These are phyloP conservation scores for Lethenteron camtschaticum DNA, from an alignment of 2,113 vertebrate species.

Conservation along the genomic window DNA sequence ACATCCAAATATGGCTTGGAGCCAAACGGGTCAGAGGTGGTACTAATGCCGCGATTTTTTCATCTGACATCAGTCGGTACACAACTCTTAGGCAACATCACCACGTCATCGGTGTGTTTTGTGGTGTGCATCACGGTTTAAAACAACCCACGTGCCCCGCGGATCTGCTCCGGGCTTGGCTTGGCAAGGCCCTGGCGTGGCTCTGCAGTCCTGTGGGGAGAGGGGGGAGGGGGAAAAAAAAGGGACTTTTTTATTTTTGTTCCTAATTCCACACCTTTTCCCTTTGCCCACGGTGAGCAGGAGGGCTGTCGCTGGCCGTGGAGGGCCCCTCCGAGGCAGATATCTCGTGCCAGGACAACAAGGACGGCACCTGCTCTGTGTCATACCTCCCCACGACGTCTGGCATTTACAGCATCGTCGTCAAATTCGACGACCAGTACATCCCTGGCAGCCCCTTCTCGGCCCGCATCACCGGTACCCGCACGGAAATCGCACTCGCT, in stretches of 20 bases:
- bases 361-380: conserved; percentile 62
- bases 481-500: too few species aligned
- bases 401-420: conserved; percentile 65
- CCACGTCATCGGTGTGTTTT: too few species aligned
- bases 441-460: conserved; percentile 67
- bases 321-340: conserved; percentile 76
- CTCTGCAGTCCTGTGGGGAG: not conserved
- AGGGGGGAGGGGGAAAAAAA: too few species aligned
- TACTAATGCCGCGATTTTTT: too few species aligned
- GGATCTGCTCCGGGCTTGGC: not conserved
- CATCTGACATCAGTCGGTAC: too few species aligned
- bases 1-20: too few species aligned
- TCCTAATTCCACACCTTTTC: too few species aligned
- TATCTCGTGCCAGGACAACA: conserved; percentile 65
- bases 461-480: conserved; percentile 50
- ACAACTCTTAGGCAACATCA: too few species aligned
- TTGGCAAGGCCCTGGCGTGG: not conserved
- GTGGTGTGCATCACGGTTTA: too few species aligned
- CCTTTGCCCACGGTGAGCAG: conserved; percentile 15
- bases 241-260: not conserved
- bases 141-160: not conserved
- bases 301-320: conserved; percentile 59
- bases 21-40: too few species aligned
- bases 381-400: conserved; percentile 69
- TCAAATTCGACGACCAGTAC: conserved; percentile 75